Conservation (phyloP, 2,113 vertebrate genomes). For the Pithys albifrons region DNA sequence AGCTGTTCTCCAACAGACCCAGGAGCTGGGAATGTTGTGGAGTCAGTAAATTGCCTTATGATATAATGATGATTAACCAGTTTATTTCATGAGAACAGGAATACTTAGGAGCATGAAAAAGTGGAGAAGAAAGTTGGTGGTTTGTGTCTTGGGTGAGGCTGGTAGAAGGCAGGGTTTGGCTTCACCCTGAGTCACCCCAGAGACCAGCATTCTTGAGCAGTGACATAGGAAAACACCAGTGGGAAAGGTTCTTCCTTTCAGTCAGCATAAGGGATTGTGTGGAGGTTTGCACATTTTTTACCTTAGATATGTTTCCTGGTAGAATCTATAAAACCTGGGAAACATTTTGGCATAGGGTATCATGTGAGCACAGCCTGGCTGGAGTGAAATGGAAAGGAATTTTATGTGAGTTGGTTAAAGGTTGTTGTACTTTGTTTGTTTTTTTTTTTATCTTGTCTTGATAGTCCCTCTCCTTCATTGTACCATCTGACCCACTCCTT, state of each 20-base stretch:
- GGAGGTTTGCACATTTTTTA: background rate
- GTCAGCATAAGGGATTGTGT: background rate
- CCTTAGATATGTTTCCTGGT: background rate
- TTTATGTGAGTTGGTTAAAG: background rate
- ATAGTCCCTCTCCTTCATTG: background rate
- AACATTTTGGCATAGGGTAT: background rate
- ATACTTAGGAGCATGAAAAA: background rate
- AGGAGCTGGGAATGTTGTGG: background rate
- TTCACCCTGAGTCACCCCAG: constrained; percentile 18
- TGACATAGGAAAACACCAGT: background rate
- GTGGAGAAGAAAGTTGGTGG: background rate
- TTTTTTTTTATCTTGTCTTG: background rate
- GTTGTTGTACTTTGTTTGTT: background rate
- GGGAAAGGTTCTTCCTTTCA: background rate
- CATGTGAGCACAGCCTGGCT: background rate
- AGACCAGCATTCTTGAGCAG: background rate
- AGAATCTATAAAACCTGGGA: background rate
- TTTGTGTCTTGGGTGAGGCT: background rate
- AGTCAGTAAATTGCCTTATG: background rate
- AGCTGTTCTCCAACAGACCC: background rate
- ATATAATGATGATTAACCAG: background rate
- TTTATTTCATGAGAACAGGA: background rate
- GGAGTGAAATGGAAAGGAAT: background rate
- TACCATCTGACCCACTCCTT: background rate
- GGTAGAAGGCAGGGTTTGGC: background rate